phyloP scores from a whole-genome alignment of 2,113 vertebrate species.

The Eira barbara region DNA sequence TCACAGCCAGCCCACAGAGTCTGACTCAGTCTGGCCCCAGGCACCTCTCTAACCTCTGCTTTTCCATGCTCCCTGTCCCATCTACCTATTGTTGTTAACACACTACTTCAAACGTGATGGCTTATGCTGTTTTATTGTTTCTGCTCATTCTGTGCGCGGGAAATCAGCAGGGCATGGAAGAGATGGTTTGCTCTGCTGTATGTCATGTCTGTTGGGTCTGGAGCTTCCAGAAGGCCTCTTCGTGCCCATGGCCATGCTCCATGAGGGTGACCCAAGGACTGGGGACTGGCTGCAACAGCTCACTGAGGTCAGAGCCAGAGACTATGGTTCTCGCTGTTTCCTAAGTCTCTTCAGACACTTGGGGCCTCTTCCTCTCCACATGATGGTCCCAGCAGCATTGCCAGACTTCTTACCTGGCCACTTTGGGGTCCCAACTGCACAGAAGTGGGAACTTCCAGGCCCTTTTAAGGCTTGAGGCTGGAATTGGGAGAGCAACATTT shows the following conservation, averaged over 20 bases:
- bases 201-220: not conserved
- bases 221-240: not conserved
- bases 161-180: not conserved
- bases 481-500: not conserved
- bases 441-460: not conserved
- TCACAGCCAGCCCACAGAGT: not conserved
- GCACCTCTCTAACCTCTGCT: not conserved
- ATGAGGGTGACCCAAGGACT: not conserved
- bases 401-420: not conserved
- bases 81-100: not conserved
- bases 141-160: not conserved
- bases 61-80: not conserved
- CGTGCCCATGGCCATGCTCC: accelerated
- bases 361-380: not conserved
- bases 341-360: not conserved
- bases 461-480: not conserved
- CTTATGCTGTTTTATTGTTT: not conserved
- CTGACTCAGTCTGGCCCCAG: not conserved
- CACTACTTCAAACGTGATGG: not conserved
- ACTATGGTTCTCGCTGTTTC: not conserved
- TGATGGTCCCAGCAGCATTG: no score
- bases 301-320: not conserved
- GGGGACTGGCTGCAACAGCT: accelerated
- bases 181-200: not conserved
- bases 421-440: not conserved